phyloP scores from a whole-genome alignment of 2,113 vertebrate species.

The Pygoscelis antarcticus region DNA sequence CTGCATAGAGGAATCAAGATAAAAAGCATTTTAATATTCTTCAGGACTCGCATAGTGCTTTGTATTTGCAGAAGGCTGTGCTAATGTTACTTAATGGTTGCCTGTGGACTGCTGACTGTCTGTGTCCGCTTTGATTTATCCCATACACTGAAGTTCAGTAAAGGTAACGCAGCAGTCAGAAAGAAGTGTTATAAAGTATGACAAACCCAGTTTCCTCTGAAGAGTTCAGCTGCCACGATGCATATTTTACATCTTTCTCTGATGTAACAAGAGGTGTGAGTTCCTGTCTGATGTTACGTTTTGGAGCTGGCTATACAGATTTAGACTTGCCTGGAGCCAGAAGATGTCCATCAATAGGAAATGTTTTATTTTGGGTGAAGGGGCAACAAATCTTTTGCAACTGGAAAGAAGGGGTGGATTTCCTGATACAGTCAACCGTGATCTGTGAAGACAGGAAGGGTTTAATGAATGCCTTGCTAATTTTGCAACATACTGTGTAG shows the following conservation, averaged over 20 bases:
- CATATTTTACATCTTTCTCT: constrained; percentile 34
- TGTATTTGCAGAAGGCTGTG: not conserved
- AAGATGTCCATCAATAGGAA: not conserved
- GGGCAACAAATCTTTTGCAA: not conserved
- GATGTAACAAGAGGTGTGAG: constrained; percentile 31
- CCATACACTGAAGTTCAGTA: not conserved
- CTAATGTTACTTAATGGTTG: not conserved
- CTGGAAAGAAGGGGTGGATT: not conserved
- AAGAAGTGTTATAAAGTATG: constrained; percentile 6
- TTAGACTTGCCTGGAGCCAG: constrained; percentile 15
- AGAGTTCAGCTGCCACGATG: constrained; percentile 48
- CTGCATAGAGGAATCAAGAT: not conserved
- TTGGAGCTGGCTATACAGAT: not conserved
- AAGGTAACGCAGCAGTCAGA: not conserved
- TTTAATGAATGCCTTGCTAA: not conserved
- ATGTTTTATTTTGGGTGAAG: not conserved
- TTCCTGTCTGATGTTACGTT: constrained; percentile 8
- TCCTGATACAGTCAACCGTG: not conserved
- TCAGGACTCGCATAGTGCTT: not conserved
- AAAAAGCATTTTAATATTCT: not conserved
- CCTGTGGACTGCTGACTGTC: not conserved
- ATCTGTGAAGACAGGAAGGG: not conserved
- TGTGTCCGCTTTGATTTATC: constrained; percentile 25
- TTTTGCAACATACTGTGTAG: not conserved
- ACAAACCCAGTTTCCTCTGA: constrained; percentile 37